phyloP scores from a whole-genome alignment of 2,113 vertebrate species.

The Megaceryle maxima region DNA sequence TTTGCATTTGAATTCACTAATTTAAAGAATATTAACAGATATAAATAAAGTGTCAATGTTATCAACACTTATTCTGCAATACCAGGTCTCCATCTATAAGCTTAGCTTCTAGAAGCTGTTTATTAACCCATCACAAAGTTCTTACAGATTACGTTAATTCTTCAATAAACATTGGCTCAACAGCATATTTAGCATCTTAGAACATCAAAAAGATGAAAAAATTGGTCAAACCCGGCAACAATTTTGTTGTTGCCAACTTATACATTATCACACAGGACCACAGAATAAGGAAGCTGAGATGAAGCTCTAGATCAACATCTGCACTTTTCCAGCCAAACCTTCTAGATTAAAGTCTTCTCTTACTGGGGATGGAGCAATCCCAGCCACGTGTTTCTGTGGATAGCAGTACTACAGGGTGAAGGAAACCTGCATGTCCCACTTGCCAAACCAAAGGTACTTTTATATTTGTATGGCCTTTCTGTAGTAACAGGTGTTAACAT shows the following conservation, averaged over 20 bases:
- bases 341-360: not conserved
- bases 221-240: not conserved
- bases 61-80: not conserved
- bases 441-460: not conserved
- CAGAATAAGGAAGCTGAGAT: not conserved
- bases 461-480: not conserved
- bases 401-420: not conserved
- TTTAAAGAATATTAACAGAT: not conserved
- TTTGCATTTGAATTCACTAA: not conserved
- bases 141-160: not conserved
- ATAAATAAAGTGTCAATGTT: not conserved
- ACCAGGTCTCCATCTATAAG: not conserved
- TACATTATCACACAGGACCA: not conserved
- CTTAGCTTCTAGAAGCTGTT: not conserved
- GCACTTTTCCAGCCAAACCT: not conserved
- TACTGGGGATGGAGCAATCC: not conserved
- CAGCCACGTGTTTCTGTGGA: not conserved
- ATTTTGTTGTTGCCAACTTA: not conserved
- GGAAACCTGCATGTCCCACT: not conserved
- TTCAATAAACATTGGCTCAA: not conserved
- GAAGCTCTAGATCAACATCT: not conserved
- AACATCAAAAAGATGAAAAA: not conserved
- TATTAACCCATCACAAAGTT: not conserved
- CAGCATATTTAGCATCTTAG: not conserved
- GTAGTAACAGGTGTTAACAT: not conserved